A percentile compares a stretch with the other conserved stretches of the same genome.
These are phyloP conservation scores for Urechis unicinctus DNA, from an alignment of 2,888 invertebrate genomes.

Conservation along the genomic window DNA sequence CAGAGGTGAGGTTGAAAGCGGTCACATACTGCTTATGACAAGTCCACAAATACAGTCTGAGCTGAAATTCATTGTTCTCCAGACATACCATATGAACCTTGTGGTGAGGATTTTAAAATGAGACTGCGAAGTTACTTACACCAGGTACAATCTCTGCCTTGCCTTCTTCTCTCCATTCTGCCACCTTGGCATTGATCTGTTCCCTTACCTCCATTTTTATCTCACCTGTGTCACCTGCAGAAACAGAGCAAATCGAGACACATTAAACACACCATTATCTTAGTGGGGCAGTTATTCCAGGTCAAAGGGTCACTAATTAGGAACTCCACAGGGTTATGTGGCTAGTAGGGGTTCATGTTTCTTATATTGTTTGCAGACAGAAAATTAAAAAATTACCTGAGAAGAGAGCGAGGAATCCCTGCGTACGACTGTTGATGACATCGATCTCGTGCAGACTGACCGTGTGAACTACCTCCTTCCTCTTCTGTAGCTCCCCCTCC, in stretches of 20 bases:
- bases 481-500: constrained; percentile 95
- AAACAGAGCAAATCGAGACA: background rate
- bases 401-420: constrained; percentile 94
- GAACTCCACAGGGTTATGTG: no score
- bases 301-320: no score
- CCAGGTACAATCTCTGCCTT: constrained; percentile 99
- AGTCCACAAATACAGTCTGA: background rate
- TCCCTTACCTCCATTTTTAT: constrained; percentile 96
- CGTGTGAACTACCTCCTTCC: constrained; percentile 94
- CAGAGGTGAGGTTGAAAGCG: no score
- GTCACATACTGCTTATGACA: background rate
- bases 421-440: constrained; percentile 96
- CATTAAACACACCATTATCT: no score
- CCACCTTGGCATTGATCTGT: constrained; percentile 94
- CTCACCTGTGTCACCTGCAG: constrained; percentile 91
- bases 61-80: no score
- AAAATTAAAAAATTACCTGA: constrained; percentile 63
- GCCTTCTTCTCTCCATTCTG: constrained; percentile 98
- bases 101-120: no score
- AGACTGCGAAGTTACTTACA: constrained; percentile 56
- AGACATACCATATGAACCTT: background rate
- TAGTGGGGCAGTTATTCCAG: no score
- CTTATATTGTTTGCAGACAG: no score
- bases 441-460: constrained; percentile 99
- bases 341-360: no score